Evolutionary conservation across 2,797 vertebrate genomes (phyloP), one percentile per base, ranked within the genome.

Genomic region (Brachyrhaphis roseni): DNA sequence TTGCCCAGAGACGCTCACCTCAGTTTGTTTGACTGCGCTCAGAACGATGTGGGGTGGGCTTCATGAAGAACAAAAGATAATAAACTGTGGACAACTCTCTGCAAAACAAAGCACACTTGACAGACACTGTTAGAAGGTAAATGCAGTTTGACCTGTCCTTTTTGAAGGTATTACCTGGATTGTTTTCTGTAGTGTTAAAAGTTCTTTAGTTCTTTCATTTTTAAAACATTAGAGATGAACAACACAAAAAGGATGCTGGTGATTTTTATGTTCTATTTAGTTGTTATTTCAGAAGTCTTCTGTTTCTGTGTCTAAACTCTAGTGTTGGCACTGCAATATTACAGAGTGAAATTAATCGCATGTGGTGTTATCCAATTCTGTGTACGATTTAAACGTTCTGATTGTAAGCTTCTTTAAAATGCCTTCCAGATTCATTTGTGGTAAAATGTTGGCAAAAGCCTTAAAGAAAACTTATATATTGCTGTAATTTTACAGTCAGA

Each of bases 1-100:
- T 80, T 79, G 13, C 76, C 47, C 2, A 74, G 80, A 86, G 80
- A 85, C 46, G 79, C 80, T 84, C 64, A 51, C 73, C 81, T 89
- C 34, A 2, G 71, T 82, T 85, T 83, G 59, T 85, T 82, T 78
- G 84, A 78, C 89, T 85, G 78, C 64, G 39, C 84, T 84, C 82
- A 80, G 77, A 77, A 53, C 34, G 28, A 71, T 71, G 74, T 36
- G 70, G 78, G 84, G 70, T 34, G 73, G 84, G 77, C 84, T 90
- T 86, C 81, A 88, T 90, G 70, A 75, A 77, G 87, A 91, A 89
- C 90, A 91, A 92, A 91, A 89, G 78, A 76, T 80, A 82, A 71
- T 85, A 77, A 76, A 84, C 74, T 72, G 41, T 82, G 83, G 78
- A 86, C 82, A 83, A 81, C 82, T 87, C 81, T 86, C 77, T 80